Conservation (phyloP, 64 coral and sea anemone species). For the Exaiptasia diaphana region DNA sequence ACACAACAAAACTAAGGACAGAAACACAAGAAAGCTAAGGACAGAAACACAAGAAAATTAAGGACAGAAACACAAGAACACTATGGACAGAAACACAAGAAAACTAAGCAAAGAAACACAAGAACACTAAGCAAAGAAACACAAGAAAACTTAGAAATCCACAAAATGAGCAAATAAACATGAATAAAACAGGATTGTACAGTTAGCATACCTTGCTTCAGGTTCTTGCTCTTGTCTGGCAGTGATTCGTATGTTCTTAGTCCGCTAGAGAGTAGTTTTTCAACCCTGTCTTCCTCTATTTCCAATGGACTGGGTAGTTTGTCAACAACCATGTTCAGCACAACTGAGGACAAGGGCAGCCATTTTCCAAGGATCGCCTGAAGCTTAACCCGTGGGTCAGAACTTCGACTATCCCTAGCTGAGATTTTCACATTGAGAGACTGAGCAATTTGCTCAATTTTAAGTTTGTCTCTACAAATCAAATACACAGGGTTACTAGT, state of each 20-base stretch:
- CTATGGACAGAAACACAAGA: too few species aligned
- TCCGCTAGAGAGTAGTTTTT: constrained; percentile 90
- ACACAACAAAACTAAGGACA: too few species aligned
- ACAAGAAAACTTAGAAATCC: too few species aligned
- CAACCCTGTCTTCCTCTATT: constrained; percentile 78
- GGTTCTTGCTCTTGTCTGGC: constrained; percentile 53
- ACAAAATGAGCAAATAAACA: too few species aligned
- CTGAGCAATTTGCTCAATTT: constrained; percentile 88
- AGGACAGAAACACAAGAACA: too few species aligned
- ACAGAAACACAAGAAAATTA: too few species aligned
- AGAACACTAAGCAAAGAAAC: too few species aligned
- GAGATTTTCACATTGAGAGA: constrained; percentile 93
- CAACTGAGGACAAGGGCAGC: constrained; percentile 75
- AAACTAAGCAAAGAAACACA: too few species aligned
- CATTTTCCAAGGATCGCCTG: constrained; percentile 84
- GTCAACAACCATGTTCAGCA: constrained; percentile 78
- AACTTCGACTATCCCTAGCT: constrained; percentile 74
- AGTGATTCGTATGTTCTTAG: constrained; percentile 89
- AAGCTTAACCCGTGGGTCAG: constrained; percentile 59
- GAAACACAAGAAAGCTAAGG: too few species aligned
- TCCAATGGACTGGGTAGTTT: constrained; percentile 85
- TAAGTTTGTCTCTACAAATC: constrained; percentile 79
- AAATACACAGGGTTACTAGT: background rate
- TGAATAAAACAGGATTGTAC: too few species aligned
- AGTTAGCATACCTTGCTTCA: constrained; percentile 68